Conservation (phyloP, 2,113 vertebrate species). For the Sprattus sprattus region DNA sequence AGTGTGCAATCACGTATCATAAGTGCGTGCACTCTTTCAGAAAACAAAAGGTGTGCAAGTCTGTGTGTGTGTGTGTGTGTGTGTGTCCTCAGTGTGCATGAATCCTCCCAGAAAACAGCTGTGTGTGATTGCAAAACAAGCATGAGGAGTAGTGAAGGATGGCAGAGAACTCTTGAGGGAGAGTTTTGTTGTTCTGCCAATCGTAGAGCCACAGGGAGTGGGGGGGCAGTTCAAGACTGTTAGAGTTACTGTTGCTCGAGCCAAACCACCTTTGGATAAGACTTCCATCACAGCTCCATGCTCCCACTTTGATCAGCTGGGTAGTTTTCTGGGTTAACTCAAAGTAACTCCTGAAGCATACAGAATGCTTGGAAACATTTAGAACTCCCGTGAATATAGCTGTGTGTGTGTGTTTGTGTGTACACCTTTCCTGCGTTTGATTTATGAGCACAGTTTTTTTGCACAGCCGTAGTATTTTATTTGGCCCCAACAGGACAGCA, state of each 20-base stretch:
- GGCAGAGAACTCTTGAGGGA: neutral
- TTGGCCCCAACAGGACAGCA: conserved; percentile 17
- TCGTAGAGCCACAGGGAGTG: neutral
- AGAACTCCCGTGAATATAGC: neutral
- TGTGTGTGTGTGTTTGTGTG: neutral
- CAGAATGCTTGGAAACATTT: neutral
- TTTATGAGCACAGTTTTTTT: conserved; percentile 24
- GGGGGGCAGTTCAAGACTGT: neutral
- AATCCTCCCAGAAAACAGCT: neutral
- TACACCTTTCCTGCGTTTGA: conserved; percentile 15
- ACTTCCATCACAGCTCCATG: neutral
- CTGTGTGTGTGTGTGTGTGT: no score
- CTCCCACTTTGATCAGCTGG: neutral
- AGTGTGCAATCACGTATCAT: neutral
- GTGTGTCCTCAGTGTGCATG: neutral
- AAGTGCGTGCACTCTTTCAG: no score
- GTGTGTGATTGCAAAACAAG: neutral
- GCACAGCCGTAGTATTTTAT: conserved; percentile 34
- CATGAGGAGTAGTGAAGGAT: neutral
- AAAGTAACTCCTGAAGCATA: conserved; percentile 13
- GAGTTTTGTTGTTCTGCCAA: conserved; percentile 4
- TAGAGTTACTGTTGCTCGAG: neutral
- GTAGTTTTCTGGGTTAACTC: neutral
- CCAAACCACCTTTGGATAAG: neutral
- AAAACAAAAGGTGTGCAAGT: no score